phyloP scores from a whole-genome alignment of 2,888 invertebrate genomes.

The Dioctria rufipes region DNA sequence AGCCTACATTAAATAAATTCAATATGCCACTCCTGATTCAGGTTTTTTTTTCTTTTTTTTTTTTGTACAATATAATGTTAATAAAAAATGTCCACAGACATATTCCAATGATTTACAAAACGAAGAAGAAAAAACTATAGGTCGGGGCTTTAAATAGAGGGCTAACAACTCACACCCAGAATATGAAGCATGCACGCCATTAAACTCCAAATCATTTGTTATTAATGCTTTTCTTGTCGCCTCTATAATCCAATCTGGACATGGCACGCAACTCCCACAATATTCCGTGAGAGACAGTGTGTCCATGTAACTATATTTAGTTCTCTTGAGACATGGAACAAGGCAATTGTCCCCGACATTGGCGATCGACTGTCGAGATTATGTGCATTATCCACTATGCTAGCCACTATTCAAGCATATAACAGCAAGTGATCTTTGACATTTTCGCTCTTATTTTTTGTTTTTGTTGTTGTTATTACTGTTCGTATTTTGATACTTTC shows the following conservation, averaged over 20 bases:
- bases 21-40: no score
- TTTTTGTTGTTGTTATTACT: slow-evolving; percentile 20
- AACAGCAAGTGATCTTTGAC: slow-evolving; percentile 30
- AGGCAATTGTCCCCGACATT: slow-evolving; percentile 48
- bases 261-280: slow-evolving; percentile 46
- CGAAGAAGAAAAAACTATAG: no score
- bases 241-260: slow-evolving; percentile 49
- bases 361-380: slow-evolving; percentile 41
- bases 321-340: slow-evolving; percentile 17
- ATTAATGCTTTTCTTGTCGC: slow-evolving; percentile 50
- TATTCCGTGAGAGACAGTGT: slow-evolving; percentile 12
- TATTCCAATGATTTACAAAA: slow-evolving; percentile 41
- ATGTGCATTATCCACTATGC: slow-evolving; percentile 16
- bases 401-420: no score
- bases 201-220: slow-evolving; percentile 47
- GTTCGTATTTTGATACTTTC: background rate
- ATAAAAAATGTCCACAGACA: background rate
- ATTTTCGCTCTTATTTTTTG: slow-evolving; percentile 29
- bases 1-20: no score
- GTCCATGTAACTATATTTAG: slow-evolving; percentile 41
- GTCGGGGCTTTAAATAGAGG: background rate
- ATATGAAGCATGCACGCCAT: slow-evolving; percentile 35
- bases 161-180: slow-evolving; percentile 11
- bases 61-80: background rate
- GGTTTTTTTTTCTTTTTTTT: no score